A percentile compares a stretch with the other conserved stretches of the same genome.
These are phyloP conservation scores for Empidonax alnorum DNA, from an alignment of 2,113 vertebrate species.

Conservation along the genomic window DNA sequence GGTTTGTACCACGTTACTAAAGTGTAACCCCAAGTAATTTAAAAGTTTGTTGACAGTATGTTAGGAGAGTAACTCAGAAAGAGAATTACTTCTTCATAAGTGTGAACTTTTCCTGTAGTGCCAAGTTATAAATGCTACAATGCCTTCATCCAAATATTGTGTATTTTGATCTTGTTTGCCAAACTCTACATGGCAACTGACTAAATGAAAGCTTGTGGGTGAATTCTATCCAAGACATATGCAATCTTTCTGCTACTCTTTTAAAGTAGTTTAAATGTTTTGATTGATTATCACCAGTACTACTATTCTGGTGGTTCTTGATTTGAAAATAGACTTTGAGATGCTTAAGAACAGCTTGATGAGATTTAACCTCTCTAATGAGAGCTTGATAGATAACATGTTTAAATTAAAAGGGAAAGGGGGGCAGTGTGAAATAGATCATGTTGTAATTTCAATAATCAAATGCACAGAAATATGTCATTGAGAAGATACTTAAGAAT, in stretches of 20 bases:
- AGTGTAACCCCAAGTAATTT: not conserved
- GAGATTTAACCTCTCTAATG: slow-evolving; percentile 20
- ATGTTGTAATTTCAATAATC: slow-evolving; percentile 48
- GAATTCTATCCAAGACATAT: not conserved
- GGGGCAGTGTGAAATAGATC: slow-evolving; percentile 23
- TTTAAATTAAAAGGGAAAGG: slow-evolving; percentile 18
- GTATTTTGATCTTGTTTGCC: not conserved
- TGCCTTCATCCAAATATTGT: not conserved
- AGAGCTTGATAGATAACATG: slow-evolving; percentile 19
- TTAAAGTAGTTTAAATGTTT: not conserved
- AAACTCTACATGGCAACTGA: not conserved
- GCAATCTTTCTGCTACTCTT: not conserved
- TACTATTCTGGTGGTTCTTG: not conserved
- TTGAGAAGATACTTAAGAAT: slow-evolving; percentile 45
- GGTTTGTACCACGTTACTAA: not conserved
- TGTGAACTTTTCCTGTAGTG: not conserved
- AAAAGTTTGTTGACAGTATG: not conserved
- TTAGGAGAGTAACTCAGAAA: not conserved
- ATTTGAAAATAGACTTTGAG: slow-evolving; percentile 15
- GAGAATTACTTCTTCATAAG: not conserved
- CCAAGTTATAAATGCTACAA: not conserved
- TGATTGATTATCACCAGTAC: not conserved
- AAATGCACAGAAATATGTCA: slow-evolving; percentile 47
- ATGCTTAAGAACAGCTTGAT: not conserved
- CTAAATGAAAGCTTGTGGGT: not conserved